Evolutionary conservation across 2,888 invertebrate genomes (phyloP).

Genomic region (Hypena proboscidalis): DNA sequence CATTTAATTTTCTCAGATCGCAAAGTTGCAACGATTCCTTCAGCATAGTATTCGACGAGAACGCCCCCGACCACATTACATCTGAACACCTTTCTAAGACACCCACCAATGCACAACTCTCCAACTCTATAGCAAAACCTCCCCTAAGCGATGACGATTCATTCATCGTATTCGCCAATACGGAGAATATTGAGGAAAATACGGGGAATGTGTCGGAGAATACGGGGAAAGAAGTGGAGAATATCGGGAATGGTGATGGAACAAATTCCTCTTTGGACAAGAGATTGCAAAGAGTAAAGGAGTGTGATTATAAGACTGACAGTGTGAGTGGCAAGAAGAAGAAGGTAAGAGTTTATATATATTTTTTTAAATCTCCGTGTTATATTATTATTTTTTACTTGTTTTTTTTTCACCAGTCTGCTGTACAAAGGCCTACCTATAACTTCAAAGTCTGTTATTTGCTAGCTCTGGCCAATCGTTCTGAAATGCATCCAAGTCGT

Average conservation of each 20-base stretch:
- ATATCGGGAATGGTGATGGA: slow-evolving; percentile 42
- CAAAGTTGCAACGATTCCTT: slow-evolving; percentile 79
- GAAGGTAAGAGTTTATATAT: slow-evolving; percentile 56
- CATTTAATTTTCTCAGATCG: slow-evolving; percentile 53
- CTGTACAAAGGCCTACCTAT: too few relatives aligned
- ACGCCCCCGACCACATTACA: slow-evolving; percentile 38
- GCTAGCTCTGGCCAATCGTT: too few relatives aligned
- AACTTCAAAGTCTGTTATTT: too few relatives aligned
- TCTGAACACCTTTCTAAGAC: slow-evolving; percentile 16
- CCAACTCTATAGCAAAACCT: slow-evolving; percentile 46
- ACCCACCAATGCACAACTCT: slow-evolving; percentile 32
- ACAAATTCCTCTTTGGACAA: slow-evolving; percentile 58
- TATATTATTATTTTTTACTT: too few relatives aligned
- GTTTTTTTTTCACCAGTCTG: too few relatives aligned
- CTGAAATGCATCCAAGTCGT: too few relatives aligned
- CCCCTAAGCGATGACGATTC: slow-evolving; percentile 62
- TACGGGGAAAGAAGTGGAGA: slow-evolving; percentile 7
- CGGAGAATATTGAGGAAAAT: slow-evolving; percentile 13
- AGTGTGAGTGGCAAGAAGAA: slow-evolving; percentile 56
- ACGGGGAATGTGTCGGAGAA: slow-evolving; percentile 44
- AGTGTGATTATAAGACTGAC: slow-evolving; percentile 62
- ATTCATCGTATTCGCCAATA: slow-evolving; percentile 68
- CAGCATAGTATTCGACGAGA: slow-evolving; percentile 75
- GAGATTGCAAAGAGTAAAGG: slow-evolving; percentile 64
- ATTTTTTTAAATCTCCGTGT: too few relatives aligned